Evolutionary conservation across 2,888 invertebrate species (phyloP).

Genomic region (Pharmacophagus antenor): DNA sequence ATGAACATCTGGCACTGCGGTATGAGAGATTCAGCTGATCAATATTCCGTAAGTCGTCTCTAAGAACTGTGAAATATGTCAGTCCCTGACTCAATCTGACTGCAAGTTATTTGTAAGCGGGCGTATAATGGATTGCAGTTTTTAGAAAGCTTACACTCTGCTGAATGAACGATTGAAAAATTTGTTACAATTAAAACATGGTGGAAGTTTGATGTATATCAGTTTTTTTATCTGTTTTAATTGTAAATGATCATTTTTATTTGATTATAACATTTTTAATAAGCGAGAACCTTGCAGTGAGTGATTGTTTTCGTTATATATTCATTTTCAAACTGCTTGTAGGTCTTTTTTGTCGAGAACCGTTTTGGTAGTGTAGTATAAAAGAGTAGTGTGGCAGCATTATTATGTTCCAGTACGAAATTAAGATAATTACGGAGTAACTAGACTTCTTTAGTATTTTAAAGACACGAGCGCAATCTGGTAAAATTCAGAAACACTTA

Average conservation of each 20-base stretch:
- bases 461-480: no score
- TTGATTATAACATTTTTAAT: neutral
- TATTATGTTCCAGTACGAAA: no score
- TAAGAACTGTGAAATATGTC: conserved; percentile 76
- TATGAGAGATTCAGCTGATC: conserved; percentile 75
- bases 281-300: no score
- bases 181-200: conserved; percentile 11
- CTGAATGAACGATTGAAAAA: conserved; percentile 38
- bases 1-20: conserved; percentile 74
- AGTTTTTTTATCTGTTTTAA: neutral
- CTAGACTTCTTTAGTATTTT: no score
- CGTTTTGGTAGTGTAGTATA: no score
- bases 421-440: no score
- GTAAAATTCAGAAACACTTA: no score
- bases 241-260: neutral
- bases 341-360: no score
- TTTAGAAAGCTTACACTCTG: conserved; percentile 30
- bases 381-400: no score
- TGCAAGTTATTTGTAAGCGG: conserved; percentile 58
- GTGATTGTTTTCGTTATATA: no score
- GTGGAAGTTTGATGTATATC: neutral
- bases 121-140: conserved; percentile 43
- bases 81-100: conserved; percentile 69
- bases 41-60: conserved; percentile 73
- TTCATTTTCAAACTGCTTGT: no score